These are phyloP conservation scores for Macquaria ambigua DNA, from an alignment of 2,113 vertebrate genomes.

Conservation along the genomic window DNA sequence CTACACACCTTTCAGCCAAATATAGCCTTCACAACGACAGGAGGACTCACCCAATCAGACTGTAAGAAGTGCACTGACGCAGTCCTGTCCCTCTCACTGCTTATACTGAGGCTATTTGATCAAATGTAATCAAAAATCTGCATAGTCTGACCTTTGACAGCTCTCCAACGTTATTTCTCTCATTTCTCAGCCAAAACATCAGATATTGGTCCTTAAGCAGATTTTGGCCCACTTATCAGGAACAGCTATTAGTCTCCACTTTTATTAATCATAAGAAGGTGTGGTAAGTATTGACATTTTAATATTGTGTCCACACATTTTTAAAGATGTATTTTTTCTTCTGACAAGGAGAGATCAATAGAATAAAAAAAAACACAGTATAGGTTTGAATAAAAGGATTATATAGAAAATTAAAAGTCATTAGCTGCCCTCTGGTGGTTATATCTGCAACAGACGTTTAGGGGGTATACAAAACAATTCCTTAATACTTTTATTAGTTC, in stretches of 20 bases:
- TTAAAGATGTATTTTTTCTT: not conserved
- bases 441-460: not conserved
- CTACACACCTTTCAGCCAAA: slow-evolving; percentile 74
- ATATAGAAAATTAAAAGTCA: not conserved
- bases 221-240: not conserved
- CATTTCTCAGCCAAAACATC: not conserved
- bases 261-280: not conserved
- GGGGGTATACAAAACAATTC: not conserved
- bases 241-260: not conserved
- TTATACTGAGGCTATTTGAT: not conserved
- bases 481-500: not conserved
- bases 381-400: not conserved
- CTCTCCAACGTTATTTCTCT: too few species aligned
- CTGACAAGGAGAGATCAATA: not conserved
- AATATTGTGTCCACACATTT: not conserved
- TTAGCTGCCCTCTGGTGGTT: slow-evolving; percentile 46
- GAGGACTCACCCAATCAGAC: slow-evolving; percentile 45
- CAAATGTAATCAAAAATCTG: not conserved
- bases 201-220: too few species aligned
- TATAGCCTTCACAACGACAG: slow-evolving; percentile 58
- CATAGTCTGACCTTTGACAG: too few species aligned
- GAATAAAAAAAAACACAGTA: not conserved
- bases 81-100: not conserved
- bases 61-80: not conserved
- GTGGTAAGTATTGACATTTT: not conserved